These are phyloP conservation scores for Arge pagana DNA, from an alignment of 2,888 invertebrate genomes.

Conservation along the genomic window DNA sequence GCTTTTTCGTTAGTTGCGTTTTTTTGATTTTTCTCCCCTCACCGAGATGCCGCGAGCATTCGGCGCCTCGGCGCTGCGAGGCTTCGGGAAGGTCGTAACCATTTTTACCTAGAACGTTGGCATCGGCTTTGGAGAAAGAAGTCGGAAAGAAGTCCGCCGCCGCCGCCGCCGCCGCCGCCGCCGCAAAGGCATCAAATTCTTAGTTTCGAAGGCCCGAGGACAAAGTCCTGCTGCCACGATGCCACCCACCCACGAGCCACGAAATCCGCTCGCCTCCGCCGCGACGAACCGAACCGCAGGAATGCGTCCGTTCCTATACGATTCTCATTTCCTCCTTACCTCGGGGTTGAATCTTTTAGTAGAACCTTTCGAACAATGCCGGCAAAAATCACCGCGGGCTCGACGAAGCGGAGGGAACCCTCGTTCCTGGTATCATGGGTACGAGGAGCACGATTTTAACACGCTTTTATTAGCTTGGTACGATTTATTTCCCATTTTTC, in stretches of 20 bases:
- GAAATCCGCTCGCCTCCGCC: constrained; percentile 32
- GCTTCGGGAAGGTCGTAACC: too few relatives aligned
- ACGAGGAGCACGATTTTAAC: too few relatives aligned
- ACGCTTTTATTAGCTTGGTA: too few relatives aligned
- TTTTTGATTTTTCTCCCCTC: too few relatives aligned
- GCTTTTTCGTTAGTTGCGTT: too few relatives aligned
- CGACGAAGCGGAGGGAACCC: neutral
- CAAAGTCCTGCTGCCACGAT: constrained; percentile 26
- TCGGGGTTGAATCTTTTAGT: neutral
- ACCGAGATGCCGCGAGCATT: too few relatives aligned
- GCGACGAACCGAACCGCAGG: constrained; percentile 7
- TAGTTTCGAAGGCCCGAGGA: constrained; percentile 31
- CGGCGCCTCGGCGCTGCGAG: too few relatives aligned
- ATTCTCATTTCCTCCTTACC: neutral
- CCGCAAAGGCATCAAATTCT: constrained; percentile 29
- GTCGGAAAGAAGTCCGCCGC: constrained; percentile 24
- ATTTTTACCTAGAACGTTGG: constrained; percentile 11
- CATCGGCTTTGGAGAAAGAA: neutral
- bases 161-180: constrained; percentile 32
- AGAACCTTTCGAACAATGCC: constrained; percentile 11
- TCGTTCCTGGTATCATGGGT: neutral
- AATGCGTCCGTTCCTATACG: constrained; percentile 12
- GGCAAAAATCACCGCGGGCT: constrained; percentile 16
- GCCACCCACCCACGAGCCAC: constrained; percentile 37
- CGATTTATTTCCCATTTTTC: too few relatives aligned